Percentiles rank a stretch among this genome's conserved stretches.
phyloP scores from a whole-genome alignment of 2,888 invertebrate species.

The Rapana venosa region DNA sequence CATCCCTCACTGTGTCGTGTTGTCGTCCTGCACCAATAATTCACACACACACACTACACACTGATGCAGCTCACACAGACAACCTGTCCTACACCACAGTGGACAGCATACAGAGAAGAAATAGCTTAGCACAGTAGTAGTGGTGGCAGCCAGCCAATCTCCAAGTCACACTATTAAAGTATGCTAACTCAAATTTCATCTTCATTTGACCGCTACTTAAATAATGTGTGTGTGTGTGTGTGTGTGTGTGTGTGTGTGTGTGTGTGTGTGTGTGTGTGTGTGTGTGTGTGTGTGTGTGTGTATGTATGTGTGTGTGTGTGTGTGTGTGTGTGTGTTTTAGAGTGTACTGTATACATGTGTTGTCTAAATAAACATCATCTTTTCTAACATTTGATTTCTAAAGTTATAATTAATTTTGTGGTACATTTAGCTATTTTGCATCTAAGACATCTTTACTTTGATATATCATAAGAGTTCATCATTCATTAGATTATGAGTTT shows the following conservation, averaged over 20 bases:
- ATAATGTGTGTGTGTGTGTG: neutral
- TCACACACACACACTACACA: neutral
- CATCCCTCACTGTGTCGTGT: slow-evolving; percentile 17
- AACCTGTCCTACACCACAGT: neutral
- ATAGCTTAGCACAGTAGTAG: neutral
- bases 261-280: neutral
- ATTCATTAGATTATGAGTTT: neutral
- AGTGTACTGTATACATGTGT: neutral
- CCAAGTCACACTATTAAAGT: neutral
- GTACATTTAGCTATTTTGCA: neutral
- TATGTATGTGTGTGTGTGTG: neutral
- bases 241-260: neutral
- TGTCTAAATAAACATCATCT: neutral
- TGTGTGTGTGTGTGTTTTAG: neutral
- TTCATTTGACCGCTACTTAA: neutral
- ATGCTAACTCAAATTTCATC: neutral
- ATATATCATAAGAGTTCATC: neutral
- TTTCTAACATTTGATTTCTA: neutral
- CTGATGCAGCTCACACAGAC: neutral
- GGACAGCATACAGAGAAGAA: neutral
- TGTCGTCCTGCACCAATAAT: neutral
- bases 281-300: neutral
- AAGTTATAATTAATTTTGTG: neutral
- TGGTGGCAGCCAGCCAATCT: neutral
- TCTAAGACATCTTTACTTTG: neutral